Base-by-base conservation (phyloP, 2,113 vertebrate species). In the Dromas ardeola region DNA sequence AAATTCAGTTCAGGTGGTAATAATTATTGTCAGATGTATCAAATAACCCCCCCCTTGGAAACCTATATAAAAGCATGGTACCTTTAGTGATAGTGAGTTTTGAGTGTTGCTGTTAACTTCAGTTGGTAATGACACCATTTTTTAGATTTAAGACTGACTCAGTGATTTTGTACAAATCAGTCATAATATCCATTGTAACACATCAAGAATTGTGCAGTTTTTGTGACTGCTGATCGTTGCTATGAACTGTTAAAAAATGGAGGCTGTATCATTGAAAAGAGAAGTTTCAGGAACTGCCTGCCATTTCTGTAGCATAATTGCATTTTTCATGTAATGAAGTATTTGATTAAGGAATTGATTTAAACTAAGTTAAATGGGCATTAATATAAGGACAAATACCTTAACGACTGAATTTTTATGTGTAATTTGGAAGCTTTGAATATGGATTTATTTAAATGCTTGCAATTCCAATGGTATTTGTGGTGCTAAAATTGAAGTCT, bases 141-240 rank as follows among this genome's bases (percentile, higher is more conserved):
- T 36, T 6, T 17, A 42, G 19, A 55, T 32, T 55, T 49, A 49
- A 65, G 52, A 19, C 15, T 11, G 47, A 49, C 25, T 47, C 9
- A 12, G 25, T 43, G 21, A 11, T 70, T 73, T 58, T 50, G 83
- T 72, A 13, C 9, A 14, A 47, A 83, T 86, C 6, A 1, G 0
- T 59, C 18, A 2, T n/a, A 42, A n/a, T 47, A n/a, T 32, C n/a
- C 1, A 0, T n/a, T 3, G 0, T 47, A 74, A 42, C 29, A 4
- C 27, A 67, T 9, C 10, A 30, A 61, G 15, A 82, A 32, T 8
- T 32, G 5, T 58, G 20, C 58, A 3, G 6, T 45, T 86, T 56
- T 53, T 3, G 36, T 50, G 11, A 49, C 4, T 2, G 1, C 16
- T n/a, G 3, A 4, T n/a, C 4, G 1, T 50, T 77, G 36, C 45